Percentiles rank a stretch among this genome's conserved stretches.
Evolutionary conservation across 2,113 vertebrate species (phyloP).

Genomic region (Cephalopterus ornatus): DNA sequence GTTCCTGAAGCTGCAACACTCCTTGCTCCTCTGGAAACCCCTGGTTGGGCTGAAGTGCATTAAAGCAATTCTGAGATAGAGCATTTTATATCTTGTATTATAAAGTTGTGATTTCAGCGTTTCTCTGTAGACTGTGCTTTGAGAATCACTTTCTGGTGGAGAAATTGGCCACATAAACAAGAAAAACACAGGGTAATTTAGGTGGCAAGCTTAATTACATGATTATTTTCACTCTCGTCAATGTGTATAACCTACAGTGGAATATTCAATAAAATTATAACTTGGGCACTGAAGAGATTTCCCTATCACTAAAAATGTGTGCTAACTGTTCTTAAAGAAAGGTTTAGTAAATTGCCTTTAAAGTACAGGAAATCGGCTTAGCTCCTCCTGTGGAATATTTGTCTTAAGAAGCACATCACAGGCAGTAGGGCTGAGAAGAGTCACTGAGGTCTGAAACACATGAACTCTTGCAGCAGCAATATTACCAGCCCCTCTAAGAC

Average conservation of each 20-base stretch:
- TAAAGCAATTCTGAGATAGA: neutral
- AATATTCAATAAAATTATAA: slow-evolving; percentile 27
- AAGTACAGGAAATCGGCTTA: slow-evolving; percentile 35
- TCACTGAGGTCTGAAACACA: neutral
- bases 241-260: neutral
- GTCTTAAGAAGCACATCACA: neutral
- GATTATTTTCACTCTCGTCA: neutral
- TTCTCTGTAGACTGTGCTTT: neutral
- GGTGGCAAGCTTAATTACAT: slow-evolving; percentile 7
- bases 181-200: slow-evolving; percentile 26
- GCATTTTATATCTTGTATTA: neutral
- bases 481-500: neutral
- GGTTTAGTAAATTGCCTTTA: slow-evolving; percentile 22
- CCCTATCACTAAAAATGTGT: slow-evolving; percentile 1
- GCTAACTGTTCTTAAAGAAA: neutral
- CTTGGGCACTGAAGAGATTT: slow-evolving; percentile 7
- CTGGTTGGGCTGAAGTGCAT: neutral
- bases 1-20: neutral
- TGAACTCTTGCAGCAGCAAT: neutral
- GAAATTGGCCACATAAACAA: neutral
- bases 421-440: neutral
- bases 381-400: neutral
- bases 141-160: neutral
- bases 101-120: neutral
- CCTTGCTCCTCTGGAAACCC: neutral